These are phyloP conservation scores for Cichladusa arquata DNA, from an alignment of 2,113 vertebrate genomes.

Conservation along the genomic window DNA sequence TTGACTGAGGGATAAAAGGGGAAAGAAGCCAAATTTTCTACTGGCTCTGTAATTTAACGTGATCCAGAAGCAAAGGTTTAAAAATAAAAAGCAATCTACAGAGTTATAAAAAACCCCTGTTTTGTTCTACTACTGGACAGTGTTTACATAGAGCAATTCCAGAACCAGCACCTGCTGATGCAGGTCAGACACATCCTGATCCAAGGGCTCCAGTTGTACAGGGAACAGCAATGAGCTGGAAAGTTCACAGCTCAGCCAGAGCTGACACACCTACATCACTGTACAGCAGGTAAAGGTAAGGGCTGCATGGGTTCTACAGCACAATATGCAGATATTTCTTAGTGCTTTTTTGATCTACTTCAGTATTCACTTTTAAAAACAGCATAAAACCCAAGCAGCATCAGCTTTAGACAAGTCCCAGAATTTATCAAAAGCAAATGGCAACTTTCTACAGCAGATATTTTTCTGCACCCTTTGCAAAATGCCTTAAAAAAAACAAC, in stretches of 20 bases:
- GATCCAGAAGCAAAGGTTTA: background rate
- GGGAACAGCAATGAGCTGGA: background rate
- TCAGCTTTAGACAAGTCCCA: background rate
- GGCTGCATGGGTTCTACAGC: accelerated
- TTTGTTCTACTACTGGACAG: background rate
- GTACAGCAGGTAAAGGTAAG: accelerated
- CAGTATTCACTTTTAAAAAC: background rate
- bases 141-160: background rate
- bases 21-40: background rate
- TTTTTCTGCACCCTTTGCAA: background rate
- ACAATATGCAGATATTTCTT: accelerated
- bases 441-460: background rate
- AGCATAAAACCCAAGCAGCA: background rate
- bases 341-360: background rate
- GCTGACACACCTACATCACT: background rate
- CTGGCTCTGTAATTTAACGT: background rate
- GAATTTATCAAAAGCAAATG: background rate
- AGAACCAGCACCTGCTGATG: accelerated
- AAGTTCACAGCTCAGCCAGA: background rate
- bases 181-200: background rate
- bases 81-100: background rate
- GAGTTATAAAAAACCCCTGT: background rate
- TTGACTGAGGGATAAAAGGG: accelerated
- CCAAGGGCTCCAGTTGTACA: background rate
- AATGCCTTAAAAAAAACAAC: background rate